Base-by-base conservation (phyloP, 1,140 invertebrate species). In the Parapsyche elsis region DNA sequence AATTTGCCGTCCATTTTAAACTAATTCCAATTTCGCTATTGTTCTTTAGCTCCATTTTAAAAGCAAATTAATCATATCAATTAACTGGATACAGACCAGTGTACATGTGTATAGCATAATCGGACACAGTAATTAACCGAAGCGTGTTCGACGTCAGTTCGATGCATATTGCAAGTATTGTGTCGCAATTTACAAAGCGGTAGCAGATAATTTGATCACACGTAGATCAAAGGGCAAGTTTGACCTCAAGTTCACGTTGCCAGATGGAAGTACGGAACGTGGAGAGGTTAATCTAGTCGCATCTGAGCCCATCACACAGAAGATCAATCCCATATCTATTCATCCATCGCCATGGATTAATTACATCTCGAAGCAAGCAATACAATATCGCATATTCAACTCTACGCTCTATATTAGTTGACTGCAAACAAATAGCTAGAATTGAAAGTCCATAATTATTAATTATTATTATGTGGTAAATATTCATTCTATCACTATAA, bases 181-280 rank as follows among this genome's bases (percentile, higher is more conserved):
- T 75, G 23, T 75, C 73, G 5, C 70, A 71, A 23, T 26, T 71
- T 26, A 53, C 49, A 71, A 71, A 71, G 70, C 16, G 46, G 24
- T 12, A 57, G 23, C 24, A 16, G 73, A 75, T 75, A 75, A 75
- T 75, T 75, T 24, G 44, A 57, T 75, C 73, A 57, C 73, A 75
- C 73, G 49, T 75, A 24, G 73, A 75, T 75, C 73, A 75, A 75
- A 75, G 64, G 64, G 24, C 64, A 14, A 67, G 23, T 67, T 67
- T 23, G 24, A 10, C 64, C 64, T 67, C 10, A 30, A 67, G 64
- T 30, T 26, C 0, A 9, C 12, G 19, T 23, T 30, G 0, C 59
- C 59, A 61, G 21, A 16, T 59, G 53, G 64, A 12, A 12, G 1
- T 10, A 26, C 24, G 12, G 59, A 12, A 53, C 49, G 49, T 53